phyloP scores from a whole-genome alignment of 2,888 invertebrate genomes.

The Agonopterix arenella region DNA sequence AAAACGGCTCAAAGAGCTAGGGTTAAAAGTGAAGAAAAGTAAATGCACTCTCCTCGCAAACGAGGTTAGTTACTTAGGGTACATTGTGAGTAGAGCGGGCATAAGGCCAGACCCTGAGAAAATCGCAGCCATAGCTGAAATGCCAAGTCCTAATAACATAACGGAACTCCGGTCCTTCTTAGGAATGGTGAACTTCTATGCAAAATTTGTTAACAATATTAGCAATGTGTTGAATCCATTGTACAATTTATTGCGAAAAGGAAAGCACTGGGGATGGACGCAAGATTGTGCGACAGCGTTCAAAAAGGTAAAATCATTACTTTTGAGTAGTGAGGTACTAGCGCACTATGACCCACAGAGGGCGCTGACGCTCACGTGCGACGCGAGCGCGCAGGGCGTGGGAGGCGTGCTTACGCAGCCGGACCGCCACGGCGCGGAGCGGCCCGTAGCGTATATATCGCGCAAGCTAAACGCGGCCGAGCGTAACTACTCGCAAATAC shows the following conservation, averaged over 20 bases:
- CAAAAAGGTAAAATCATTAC: neutral
- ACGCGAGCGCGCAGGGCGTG: slow-evolving; percentile 4
- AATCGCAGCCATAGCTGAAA: neutral
- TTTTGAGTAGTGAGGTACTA: neutral
- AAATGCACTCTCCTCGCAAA: neutral
- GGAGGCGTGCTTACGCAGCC: slow-evolving; percentile 1
- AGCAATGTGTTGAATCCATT: neutral
- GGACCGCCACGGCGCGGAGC: slow-evolving; percentile 1
- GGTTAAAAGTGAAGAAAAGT: neutral
- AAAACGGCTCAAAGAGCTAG: neutral
- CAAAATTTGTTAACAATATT: neutral
- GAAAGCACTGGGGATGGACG: neutral
- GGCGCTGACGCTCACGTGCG: slow-evolving; percentile 1
- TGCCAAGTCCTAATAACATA: neutral
- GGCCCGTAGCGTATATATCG: slow-evolving; percentile 6
- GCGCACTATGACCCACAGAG: slow-evolving; percentile 3
- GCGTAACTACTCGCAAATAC: slow-evolving; percentile 4
- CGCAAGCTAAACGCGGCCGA: slow-evolving; percentile 5
- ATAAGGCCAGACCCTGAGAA: neutral
- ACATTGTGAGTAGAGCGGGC: neutral
- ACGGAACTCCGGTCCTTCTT: neutral
- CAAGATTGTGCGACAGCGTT: neutral
- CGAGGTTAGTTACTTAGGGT: neutral
- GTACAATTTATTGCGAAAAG: neutral
- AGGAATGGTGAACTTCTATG: slow-evolving; percentile 1